Base-by-base conservation (phyloP, 2,888 invertebrate species). In the Philonicus albiceps region DNA sequence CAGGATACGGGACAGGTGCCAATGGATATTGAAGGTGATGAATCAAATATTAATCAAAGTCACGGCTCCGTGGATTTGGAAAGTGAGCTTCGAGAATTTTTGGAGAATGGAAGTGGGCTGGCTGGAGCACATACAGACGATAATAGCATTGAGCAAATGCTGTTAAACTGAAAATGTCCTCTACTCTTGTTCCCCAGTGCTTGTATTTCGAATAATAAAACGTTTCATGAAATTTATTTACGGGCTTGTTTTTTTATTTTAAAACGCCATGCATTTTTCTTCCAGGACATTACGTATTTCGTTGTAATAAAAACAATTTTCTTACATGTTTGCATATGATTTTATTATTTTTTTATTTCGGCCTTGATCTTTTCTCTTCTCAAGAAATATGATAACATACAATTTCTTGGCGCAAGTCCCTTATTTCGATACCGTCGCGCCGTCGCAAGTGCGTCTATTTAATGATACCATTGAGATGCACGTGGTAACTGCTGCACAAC, bases 21-120 rank as follows among this genome's bases (percentile, higher is more conserved):
- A 37, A 92, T 92, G 92, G 92, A 92, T 72, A 91, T 92, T 73
- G 92, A 92, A 87, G 90, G 91, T n/a, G 90, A 91, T 76, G 90
- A 89, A 2, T 88, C 88, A 3, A 87, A 87, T 86, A 87, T 88
- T 5, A 88, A 88, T 86, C 88, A 86, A 2, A 89, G 88, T 37
- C 88, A 88, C 19, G 88, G 88, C 2, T 89, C 90, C 13, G 92
- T 91, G 3, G 95, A 95, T 92, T 91, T 95, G 89, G 95, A 95
- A 90, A 94, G 94, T 16, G 95, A 95, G 89, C 90, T 95, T 74
- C 92, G 95, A n/a, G 95, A 95, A 91, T 95, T 95, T 91, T 92
- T 95, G 31, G 95, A 95, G 90, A 95, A 94, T 90, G 95, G 95
- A 89, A 94, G 94, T 31, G 93, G 89, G 90, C 92, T 92, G 87